These are phyloP conservation scores for Stictonetta naevosa DNA, from an alignment of 2,113 vertebrate species.

Conservation along the genomic window DNA sequence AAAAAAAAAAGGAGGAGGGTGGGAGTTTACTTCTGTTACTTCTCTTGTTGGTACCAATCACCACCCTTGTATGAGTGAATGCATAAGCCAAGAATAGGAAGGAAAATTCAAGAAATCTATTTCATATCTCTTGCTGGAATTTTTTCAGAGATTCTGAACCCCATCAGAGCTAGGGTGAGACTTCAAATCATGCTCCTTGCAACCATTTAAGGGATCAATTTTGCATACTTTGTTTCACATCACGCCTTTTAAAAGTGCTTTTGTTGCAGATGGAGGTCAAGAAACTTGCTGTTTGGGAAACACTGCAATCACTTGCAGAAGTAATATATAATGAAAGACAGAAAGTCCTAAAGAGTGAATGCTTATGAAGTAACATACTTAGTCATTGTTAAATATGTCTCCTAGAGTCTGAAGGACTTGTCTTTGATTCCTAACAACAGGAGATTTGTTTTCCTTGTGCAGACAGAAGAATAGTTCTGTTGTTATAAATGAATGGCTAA, in stretches of 20 bases:
- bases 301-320: not conserved
- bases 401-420: constrained; percentile 47
- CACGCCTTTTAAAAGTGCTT: constrained; percentile 20
- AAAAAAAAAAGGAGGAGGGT: not conserved
- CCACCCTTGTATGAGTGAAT: not conserved
- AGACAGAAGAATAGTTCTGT: not conserved
- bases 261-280: constrained; percentile 29
- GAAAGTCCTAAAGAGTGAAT: constrained; percentile 15
- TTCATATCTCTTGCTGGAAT: not conserved
- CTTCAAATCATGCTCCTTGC: not conserved
- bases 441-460: constrained; percentile 58
- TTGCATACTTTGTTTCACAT: constrained; percentile 6
- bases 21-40: not conserved
- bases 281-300: constrained; percentile 18
- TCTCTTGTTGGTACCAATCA: not conserved
- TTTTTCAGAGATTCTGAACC: not conserved
- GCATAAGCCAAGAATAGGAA: not conserved
- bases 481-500: constrained; percentile 41
- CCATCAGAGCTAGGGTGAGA: not conserved
- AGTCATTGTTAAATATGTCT: constrained; percentile 55
- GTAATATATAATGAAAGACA: not conserved
- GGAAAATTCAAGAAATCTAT: constrained; percentile 1
- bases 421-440: constrained; percentile 37
- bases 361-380: constrained; percentile 19
- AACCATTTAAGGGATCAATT: constrained; percentile 16